Conservation (phyloP, 2,113 vertebrate genomes). For the Paratilapia polleni region DNA sequence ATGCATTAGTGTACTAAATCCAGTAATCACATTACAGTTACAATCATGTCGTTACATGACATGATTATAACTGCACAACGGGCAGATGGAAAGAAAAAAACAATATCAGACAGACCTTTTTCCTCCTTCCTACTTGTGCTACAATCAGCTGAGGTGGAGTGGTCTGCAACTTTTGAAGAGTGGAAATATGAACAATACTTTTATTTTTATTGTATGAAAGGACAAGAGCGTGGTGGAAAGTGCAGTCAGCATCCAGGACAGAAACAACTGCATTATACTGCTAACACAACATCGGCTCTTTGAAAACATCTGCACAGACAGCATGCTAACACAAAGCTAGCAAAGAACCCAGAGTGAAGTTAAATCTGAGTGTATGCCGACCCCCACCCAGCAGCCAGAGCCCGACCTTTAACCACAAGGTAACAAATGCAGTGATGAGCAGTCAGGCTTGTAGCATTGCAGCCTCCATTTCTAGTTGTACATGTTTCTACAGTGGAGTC, state of each 20-base stretch:
- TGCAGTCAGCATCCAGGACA: no score
- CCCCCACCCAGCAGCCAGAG: not conserved
- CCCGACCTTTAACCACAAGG: no score
- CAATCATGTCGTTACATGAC: not conserved
- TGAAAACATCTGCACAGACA: not conserved
- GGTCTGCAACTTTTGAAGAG: no score
- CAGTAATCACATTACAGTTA: not conserved
- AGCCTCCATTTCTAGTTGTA: not conserved
- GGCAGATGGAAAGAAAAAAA: no score
- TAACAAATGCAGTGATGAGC: no score
- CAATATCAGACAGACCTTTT: no score
- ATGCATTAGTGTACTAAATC: not conserved
- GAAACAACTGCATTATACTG: not conserved
- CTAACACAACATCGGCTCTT: not conserved
- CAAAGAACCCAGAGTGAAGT: no score
- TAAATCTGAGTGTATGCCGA: not conserved
- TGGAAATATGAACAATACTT: not conserved
- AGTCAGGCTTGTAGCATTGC: no score
- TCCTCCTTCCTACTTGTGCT: not conserved
- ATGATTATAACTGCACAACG: not conserved
- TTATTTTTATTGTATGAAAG: not conserved
- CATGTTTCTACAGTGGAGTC: not conserved
- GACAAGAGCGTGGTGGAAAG: not conserved
- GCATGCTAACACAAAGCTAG: not conserved
- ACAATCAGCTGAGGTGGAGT: not conserved